Evolutionary conservation across 1,140 invertebrate genomes (phyloP).

Genomic region (Procambarus virginalis): DNA sequence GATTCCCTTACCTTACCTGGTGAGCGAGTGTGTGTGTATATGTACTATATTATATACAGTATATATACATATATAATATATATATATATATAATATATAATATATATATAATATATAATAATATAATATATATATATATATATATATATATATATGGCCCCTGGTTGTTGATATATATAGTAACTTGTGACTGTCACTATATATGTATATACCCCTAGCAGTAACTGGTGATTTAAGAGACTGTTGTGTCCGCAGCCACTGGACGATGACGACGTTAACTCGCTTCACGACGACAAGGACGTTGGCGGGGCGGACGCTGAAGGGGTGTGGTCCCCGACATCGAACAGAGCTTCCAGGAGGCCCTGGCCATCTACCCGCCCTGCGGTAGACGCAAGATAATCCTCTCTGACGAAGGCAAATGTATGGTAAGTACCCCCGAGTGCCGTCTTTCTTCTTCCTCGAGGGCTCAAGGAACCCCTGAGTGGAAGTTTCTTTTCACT

Average conservation of each 20-base stretch:
- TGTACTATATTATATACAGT: too few relatives aligned
- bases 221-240: too few relatives aligned
- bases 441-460: neutral
- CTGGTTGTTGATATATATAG: too few relatives aligned
- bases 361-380: constrained; percentile 98
- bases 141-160: too few relatives aligned
- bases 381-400: constrained; percentile 99
- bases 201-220: neutral
- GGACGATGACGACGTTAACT: constrained; percentile 71
- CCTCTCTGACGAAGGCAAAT: constrained; percentile 99
- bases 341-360: constrained; percentile 99
- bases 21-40: too few relatives aligned
- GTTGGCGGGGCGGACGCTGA: constrained; percentile 96
- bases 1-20: too few relatives aligned
- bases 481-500: too few relatives aligned
- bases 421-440: constrained; percentile 93
- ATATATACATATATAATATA: constrained; percentile 19
- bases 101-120: constrained; percentile 32
- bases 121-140: constrained; percentile 21
- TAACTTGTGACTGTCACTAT: neutral
- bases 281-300: constrained; percentile 88
- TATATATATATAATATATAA: constrained; percentile 29
- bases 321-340: constrained; percentile 99
- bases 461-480: too few relatives aligned
- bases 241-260: constrained; percentile 39